Conservation (phyloP, 2,888 invertebrate genomes). For the Cheilosia variabilis region DNA sequence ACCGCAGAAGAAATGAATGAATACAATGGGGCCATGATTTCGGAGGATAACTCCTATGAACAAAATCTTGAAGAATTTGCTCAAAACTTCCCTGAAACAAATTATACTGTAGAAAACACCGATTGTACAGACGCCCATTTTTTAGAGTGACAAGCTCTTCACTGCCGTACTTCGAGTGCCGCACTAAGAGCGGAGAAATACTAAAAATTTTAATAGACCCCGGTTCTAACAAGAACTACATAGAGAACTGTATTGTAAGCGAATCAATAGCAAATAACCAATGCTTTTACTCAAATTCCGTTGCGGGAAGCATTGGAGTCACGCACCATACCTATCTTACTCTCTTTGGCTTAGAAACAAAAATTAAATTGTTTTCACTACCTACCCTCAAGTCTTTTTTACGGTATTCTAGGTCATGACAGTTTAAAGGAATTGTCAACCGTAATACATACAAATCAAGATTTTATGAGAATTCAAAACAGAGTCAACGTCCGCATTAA, state of each 20-base stretch:
- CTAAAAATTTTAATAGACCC: conserved; percentile 73
- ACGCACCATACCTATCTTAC: conserved; percentile 52
- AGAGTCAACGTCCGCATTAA: no score
- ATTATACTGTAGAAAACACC: not conserved
- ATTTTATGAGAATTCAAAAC: no score
- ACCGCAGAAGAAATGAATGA: no score
- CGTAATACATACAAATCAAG: no score
- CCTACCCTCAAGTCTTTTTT: conserved; percentile 22
- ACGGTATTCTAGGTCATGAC: no score
- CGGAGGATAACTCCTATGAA: no score
- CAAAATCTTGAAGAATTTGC: not conserved
- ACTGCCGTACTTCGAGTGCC: conserved; percentile 68
- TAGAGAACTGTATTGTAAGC: conserved; percentile 55
- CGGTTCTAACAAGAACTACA: conserved; percentile 71
- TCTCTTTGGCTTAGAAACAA: conserved; percentile 32
- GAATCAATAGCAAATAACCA: conserved; percentile 56
- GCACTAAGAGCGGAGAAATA: conserved; percentile 65
- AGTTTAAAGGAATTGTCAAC: no score
- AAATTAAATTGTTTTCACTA: conserved; percentile 54
- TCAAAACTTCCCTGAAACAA: no score
- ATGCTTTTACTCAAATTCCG: conserved; percentile 54
- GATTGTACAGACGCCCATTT: conserved; percentile 61
- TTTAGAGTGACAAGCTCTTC: conserved; percentile 74
- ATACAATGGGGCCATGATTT: no score
- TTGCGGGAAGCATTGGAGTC: conserved; percentile 58